Base-by-base conservation (phyloP, 2,113 vertebrate species). In the Noctilio leporinus region DNA sequence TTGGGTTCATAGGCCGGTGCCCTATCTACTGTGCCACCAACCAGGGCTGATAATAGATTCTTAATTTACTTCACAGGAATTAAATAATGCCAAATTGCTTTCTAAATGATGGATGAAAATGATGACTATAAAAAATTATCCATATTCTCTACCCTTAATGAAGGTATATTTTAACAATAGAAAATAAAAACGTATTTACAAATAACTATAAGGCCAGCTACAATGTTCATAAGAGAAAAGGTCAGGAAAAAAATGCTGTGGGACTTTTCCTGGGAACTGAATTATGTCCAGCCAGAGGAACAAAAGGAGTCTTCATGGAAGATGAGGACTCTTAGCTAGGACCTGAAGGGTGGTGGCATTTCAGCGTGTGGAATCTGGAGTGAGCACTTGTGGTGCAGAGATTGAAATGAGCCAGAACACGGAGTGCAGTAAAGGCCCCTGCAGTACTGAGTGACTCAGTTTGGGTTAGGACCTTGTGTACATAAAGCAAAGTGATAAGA, bases 61-160 rank as follows among this genome's bases (percentile, higher is more conserved):
- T 75, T 67, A n/a, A 89, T 81, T 86, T 16, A 77, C 7, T 75
- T 87, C 65, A 43, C 7, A 40, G 84, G 51, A 89, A 73, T 51
- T 33, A 57, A 89, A 83, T 35, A 96, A 91, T 83, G 81, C 17
- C 57, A 87, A 90, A 73, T 86, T 35, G 59, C 22, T 78, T 86
- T 73, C 28, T 87, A 73, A 89, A 59, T 83, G 40, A 83, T 53
- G 92, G 86, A 43, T 65, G 20, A 10, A 86, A 70, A 67, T 69
- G 1, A 33, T 73, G 92, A 76, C 70, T 84, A 75, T 89, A 89
- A 51, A 90, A 91, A 62, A 49, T 55, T 78, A 5, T 64, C 40
- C 20, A 8, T 82, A 26, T 75, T 75, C 89, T 40, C 69, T 78
- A 55, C 4, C 45, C 81, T 77, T 69, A 88, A 45, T 73, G 17